Evolutionary conservation across 1,140 invertebrate genomes (phyloP).

Genomic region (Coboldia fuscipes): DNA sequence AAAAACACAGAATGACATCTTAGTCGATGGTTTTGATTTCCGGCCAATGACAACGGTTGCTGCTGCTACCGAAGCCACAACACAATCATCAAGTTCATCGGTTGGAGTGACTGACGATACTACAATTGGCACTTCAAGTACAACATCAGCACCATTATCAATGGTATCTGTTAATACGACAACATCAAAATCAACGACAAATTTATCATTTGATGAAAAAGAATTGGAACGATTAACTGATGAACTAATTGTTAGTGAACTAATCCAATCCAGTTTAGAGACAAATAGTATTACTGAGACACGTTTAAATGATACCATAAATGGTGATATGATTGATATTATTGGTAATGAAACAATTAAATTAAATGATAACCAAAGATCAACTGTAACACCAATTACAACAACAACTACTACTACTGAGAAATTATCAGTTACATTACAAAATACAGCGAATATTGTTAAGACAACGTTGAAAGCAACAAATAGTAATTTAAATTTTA

Average conservation of each 20-base stretch:
- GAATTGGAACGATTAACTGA: no score
- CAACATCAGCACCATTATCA: neutral
- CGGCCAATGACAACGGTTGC: slow-evolving; percentile 11
- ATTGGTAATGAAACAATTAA: no score
- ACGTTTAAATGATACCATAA: no score
- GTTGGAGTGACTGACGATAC: neutral
- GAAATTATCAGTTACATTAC: neutral
- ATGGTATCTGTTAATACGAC: neutral
- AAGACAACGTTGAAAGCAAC: no score
- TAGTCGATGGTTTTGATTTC: slow-evolving; percentile 17
- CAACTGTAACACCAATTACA: slow-evolving; percentile 3
- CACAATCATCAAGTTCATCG: neutral
- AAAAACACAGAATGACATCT: slow-evolving; percentile 12
- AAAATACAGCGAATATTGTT: no score
- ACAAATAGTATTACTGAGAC: no score
- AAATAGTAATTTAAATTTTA: no score
- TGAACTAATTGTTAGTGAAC: no score
- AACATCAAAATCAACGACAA: neutral
- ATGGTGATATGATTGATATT: no score
- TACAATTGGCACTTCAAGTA: neutral
- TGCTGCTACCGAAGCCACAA: slow-evolving; percentile 3
- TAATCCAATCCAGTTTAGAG: no score
- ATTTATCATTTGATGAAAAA: no score
- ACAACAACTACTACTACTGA: neutral
- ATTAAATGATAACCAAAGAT: no score